Evolutionary conservation across 2,888 invertebrate genomes (phyloP).

Genomic region (Danaus chrysippus): DNA sequence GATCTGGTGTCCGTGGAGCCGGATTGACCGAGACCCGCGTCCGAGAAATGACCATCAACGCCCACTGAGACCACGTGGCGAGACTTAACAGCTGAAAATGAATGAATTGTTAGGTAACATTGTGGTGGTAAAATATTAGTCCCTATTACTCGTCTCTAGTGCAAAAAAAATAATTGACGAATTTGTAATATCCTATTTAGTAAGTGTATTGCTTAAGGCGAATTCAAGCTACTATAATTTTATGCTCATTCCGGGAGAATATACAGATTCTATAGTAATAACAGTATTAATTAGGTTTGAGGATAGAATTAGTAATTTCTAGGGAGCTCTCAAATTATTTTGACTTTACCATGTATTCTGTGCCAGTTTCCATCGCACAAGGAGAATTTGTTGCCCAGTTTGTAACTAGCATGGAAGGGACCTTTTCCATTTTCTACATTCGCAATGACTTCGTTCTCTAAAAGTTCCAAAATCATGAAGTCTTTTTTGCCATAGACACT

Average conservation of each 20-base stretch:
- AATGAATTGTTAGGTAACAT: constrained; percentile 1
- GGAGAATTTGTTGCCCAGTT: constrained; percentile 81
- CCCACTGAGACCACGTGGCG: constrained; percentile 93
- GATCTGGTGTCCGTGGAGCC: constrained; percentile 88
- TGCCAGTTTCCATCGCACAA: constrained; percentile 99
- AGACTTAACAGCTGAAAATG: constrained; percentile 87
- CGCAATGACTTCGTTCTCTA: constrained; percentile 90
- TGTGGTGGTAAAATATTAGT: too few species aligned
- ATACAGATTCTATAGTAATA: too few species aligned
- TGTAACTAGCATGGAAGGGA: constrained; percentile 85
- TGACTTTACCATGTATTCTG: constrained; percentile 83
- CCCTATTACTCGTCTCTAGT: too few species aligned
- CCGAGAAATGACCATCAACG: constrained; percentile 88
- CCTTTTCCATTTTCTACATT: constrained; percentile 92
- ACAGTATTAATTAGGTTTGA: too few species aligned
- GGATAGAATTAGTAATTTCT: too few species aligned
- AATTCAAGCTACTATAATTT: too few species aligned
- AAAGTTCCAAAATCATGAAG: constrained; percentile 91
- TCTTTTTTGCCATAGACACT: constrained; percentile 91
- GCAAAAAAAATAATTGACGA: too few species aligned
- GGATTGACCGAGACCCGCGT: constrained; percentile 85
- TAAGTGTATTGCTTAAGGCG: too few species aligned
- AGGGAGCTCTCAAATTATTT: too few species aligned
- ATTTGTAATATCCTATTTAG: too few species aligned
- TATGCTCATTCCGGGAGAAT: too few species aligned